Evolutionary conservation across 2,888 invertebrate species (phyloP).

Genomic region (Trichogramma evanescens): DNA sequence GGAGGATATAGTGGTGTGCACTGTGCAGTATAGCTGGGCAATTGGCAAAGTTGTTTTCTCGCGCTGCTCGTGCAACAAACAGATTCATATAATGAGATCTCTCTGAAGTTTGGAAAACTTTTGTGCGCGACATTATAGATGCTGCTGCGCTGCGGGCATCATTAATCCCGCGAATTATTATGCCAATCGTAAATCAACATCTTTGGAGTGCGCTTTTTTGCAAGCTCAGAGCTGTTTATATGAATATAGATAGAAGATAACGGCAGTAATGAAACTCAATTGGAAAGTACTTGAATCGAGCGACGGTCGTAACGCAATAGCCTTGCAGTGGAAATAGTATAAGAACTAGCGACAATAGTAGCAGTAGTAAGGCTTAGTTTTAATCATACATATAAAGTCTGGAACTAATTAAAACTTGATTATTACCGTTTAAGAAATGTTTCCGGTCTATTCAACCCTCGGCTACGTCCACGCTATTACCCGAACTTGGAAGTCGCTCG

Average conservation of each 20-base stretch:
- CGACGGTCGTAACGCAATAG: constrained; percentile 18
- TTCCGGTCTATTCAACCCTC: constrained; percentile 24
- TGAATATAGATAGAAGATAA: constrained; percentile 10
- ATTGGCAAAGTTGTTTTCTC: too few species aligned
- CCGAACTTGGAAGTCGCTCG: constrained; percentile 7
- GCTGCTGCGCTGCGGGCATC: background rate
- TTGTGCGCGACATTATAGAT: too few species aligned
- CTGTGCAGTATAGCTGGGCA: too few species aligned
- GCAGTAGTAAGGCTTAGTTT: too few species aligned
- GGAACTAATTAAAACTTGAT: constrained; percentile 35
- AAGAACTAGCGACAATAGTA: too few species aligned
- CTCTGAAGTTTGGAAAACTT: too few species aligned
- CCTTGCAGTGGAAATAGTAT: constrained; percentile 18
- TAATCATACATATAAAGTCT: too few species aligned
- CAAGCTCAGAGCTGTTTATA: too few species aligned
- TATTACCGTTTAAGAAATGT: constrained; percentile 27
- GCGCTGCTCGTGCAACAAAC: too few species aligned
- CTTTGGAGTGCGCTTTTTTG: background rate
- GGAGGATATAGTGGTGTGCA: too few species aligned
- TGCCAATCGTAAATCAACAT: constrained; percentile 26
- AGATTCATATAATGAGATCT: too few species aligned
- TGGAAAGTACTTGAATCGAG: constrained; percentile 29
- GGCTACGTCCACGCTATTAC: constrained; percentile 18
- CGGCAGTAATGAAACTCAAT: constrained; percentile 29
- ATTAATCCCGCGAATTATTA: constrained; percentile 13